phyloP scores from a whole-genome alignment of 53 echinoderm and acorn worm species.

The Zoroaster sp. region DNA sequence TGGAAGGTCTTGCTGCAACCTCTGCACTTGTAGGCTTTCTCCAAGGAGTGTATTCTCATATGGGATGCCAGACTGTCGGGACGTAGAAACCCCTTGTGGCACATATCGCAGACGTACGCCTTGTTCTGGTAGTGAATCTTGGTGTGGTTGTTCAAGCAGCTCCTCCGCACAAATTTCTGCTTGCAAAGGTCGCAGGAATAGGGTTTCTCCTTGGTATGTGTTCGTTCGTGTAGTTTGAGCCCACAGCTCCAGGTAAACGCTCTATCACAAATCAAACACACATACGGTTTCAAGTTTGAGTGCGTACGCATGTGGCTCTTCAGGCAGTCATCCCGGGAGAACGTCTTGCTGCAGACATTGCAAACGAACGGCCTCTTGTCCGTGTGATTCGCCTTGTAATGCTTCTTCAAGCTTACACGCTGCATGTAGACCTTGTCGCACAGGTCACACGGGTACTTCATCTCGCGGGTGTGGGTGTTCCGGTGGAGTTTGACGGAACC shows the following conservation, averaged over 20 bases:
- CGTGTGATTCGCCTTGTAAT: not conserved
- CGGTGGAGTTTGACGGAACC: not conserved
- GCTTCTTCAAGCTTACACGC: not conserved
- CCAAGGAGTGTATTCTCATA: no score
- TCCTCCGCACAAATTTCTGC: no score
- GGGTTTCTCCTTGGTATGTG: not conserved
- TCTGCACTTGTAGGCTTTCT: no score
- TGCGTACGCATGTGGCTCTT: not conserved
- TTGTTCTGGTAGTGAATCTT: no score
- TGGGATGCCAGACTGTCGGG: no score
- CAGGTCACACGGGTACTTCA: not conserved
- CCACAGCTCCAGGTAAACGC: not conserved
- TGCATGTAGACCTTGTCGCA: constrained; percentile 4
- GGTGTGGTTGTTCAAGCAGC: no score
- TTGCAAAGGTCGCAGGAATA: no score
- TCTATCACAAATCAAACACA: not conserved
- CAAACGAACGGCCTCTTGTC: not conserved
- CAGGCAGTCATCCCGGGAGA: not conserved
- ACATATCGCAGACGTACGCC: no score
- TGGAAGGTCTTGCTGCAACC: no score
- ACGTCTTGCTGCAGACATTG: not conserved
- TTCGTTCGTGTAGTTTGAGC: not conserved
- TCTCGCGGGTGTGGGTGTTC: not conserved
- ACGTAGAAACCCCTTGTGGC: no score
- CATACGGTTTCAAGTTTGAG: not conserved